Base-by-base conservation (phyloP, 2,113 vertebrate species). In the Antennarius striatus region DNA sequence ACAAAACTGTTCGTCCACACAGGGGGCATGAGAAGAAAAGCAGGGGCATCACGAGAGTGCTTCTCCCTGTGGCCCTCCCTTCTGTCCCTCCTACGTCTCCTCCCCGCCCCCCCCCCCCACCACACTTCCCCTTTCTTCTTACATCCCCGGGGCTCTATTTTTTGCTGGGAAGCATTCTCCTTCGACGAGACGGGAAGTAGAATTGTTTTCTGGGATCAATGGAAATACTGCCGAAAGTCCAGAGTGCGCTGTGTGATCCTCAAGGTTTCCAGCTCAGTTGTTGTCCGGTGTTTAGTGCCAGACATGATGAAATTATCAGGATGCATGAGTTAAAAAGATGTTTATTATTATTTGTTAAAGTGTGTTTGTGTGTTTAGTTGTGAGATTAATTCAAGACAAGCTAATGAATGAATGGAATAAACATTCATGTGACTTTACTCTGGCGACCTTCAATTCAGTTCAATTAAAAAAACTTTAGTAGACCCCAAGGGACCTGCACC, bases 171-270 rank as follows among this genome's bases (percentile, higher is more conserved):
- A 94, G 93, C 93, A 92, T 93, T 94, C 84, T 72, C 89, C 74
- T 49, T 87, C 91, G 89, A 91, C 93, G 86, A 84, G 84, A 95
- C 91, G 93, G 95, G 95, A 97, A 97, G 95, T 95, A 90, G 94
- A 93, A 98, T 98, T 98, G 95, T 98, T 95, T 95, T 91, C 73
- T 86, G 91, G 93, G 95, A 95, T 97, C 90, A 91, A 90, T 95
- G 82, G 89, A 63, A 77, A 88, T 85, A 90, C 84, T 77, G 58
- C 64, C 79, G 13, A 0, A 66, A 79, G 67, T 77, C 77, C 77
- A 81, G 45, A 71, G 49, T 50, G 61, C 48, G 79, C 52, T 15
- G 4, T 43, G 66, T 48, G 46, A 46, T 70, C 57, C 59, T 67
- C 60, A 1, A 50, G 30, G 42, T 48, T 58, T 30, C 51, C 28